A percentile compares a stretch with the other conserved stretches of the same genome.
Conservation (phyloP, 2,113 vertebrate genomes). For the Tupaia tana region DNA sequence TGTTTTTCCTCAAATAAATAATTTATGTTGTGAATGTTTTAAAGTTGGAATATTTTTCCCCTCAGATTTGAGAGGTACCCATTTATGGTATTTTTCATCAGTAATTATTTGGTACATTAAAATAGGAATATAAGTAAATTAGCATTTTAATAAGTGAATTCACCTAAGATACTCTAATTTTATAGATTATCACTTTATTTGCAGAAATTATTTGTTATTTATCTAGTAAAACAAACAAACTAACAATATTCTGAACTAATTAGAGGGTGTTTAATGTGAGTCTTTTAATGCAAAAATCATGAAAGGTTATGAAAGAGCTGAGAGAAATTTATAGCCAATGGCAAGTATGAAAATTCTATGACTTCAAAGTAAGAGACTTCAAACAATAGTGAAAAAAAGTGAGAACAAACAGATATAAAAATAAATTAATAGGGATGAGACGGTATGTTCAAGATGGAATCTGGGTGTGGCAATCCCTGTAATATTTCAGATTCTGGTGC, state of each 20-base stretch:
- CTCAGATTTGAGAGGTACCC: not conserved
- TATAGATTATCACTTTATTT: conserved; percentile 43
- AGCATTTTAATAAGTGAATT: conserved; percentile 49
- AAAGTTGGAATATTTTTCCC: not conserved
- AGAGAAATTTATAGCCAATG: conserved; percentile 77
- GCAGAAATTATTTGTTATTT: conserved; percentile 16
- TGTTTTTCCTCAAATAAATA: conserved; percentile 50
- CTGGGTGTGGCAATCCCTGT: not conserved
- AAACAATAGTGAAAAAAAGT: conserved; percentile 77
- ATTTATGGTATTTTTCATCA: not conserved
- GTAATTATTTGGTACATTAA: conserved; percentile 24
- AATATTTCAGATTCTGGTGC: conserved; percentile 23
- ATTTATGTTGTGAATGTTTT: not conserved
- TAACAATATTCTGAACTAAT: conserved; percentile 58
- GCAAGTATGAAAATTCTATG: conserved; percentile 81
- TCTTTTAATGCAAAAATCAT: conserved; percentile 73
- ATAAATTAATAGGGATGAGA: conserved; percentile 74
- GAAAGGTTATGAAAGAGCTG: conserved; percentile 79
- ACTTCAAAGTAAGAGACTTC: conserved; percentile 85
- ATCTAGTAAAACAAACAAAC: conserved; percentile 56
- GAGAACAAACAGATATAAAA: conserved; percentile 80
- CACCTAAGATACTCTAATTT: conserved; percentile 7
- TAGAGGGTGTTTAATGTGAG: conserved; percentile 55
- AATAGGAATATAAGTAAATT: conserved; percentile 34
- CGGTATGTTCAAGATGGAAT: not conserved